Evolutionary conservation across 2,113 vertebrate genomes (phyloP).

Genomic region (Pelvicachromis taeniatus): DNA sequence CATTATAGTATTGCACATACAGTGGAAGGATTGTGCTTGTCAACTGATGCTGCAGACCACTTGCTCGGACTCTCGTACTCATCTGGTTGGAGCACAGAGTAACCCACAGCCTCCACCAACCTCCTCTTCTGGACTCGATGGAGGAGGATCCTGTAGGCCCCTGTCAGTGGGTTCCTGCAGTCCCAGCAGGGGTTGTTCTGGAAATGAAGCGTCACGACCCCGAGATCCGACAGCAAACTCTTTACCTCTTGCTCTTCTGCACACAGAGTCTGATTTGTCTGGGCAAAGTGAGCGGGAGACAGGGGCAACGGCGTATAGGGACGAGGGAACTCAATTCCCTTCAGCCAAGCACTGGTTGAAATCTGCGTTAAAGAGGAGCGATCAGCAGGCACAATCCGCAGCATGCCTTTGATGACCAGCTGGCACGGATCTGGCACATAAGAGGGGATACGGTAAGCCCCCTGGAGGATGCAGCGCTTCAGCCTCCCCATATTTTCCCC

Average conservation of each 20-base stretch:
- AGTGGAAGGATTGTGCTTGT: slow-evolving; percentile 55
- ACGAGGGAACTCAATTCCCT: slow-evolving; percentile 58
- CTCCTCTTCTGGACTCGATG: slow-evolving; percentile 72
- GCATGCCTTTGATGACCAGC: slow-evolving; percentile 67
- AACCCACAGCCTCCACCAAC: slow-evolving; percentile 57
- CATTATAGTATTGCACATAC: slow-evolving; percentile 67
- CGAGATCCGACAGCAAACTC: slow-evolving; percentile 48
- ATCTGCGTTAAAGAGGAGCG: slow-evolving; percentile 63
- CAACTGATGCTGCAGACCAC: slow-evolving; percentile 32
- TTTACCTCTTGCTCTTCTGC: slow-evolving; percentile 71
- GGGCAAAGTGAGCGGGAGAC: slow-evolving; percentile 59
- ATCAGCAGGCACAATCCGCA: slow-evolving; percentile 63
- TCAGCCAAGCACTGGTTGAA: slow-evolving; percentile 63
- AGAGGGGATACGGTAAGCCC: slow-evolving; percentile 69
- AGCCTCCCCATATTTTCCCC: slow-evolving; percentile 67
- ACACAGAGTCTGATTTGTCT: slow-evolving; percentile 31
- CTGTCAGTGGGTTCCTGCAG: slow-evolving; percentile 65
- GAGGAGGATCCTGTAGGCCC: slow-evolving; percentile 73
- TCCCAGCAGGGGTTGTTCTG: slow-evolving; percentile 66
- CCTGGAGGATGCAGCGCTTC: slow-evolving; percentile 72
- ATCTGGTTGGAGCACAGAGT: slow-evolving; percentile 44
- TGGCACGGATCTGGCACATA: slow-evolving; percentile 66
- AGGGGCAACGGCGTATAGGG: slow-evolving; percentile 41
- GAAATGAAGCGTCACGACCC: slow-evolving; percentile 59
- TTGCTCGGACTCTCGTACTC: slow-evolving; percentile 29